Evolutionary conservation across 2,113 vertebrate species (phyloP), one percentile per base, ranked within the genome.

Genomic region (Megalops atlanticus): DNA sequence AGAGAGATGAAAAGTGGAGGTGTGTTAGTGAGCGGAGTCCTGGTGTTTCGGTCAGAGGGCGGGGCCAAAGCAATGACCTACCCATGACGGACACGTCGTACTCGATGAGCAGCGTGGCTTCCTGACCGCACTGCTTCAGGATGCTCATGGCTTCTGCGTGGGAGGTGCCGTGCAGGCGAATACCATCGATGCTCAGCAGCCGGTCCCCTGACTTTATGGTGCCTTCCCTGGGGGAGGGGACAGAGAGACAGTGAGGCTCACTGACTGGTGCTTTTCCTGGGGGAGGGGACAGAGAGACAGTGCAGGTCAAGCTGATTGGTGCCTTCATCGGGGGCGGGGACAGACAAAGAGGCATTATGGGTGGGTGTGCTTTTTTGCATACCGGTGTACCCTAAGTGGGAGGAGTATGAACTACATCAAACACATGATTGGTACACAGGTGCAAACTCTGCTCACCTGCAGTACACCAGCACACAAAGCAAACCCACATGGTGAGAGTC

Each of bases 11-110:
- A n/a, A n/a, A n/a, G n/a, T n/a, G n/a, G 27, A 27, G 27, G 24
- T 11, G 10, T 27, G 64, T 27, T 24, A 11, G 64, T 11, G 27
- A 7, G 64, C 21, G 2, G 27, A 69, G 3, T n/a, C n/a, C n/a
- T n/a, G n/a, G 43, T 10, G 43, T 6, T 45, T 52, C 3, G 49
- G 49, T 3, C 18, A 16, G 31, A 39, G 71, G 71, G 21, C 21
- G 71, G 5, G 38, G 38, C 4, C 5, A 31, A 41, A n/a, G 49
- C 0, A 1, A 5, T 18, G 41, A 94, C 96, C 73, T 95, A 96
- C 96, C 96, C 96, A 99, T 99, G 52, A 99, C 93, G 0, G 97
- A 99, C 88, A 99, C 96, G 68, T 99, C 97, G 0, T 98, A 99
- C 92, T 99, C 98, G 0, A 99, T 89, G 85, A 98, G 94, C 83